A percentile compares a stretch with the other conserved stretches of the same genome.
Evolutionary conservation across 2,797 vertebrate genomes (phyloP).

Genomic region (Smutsia gigantea): DNA sequence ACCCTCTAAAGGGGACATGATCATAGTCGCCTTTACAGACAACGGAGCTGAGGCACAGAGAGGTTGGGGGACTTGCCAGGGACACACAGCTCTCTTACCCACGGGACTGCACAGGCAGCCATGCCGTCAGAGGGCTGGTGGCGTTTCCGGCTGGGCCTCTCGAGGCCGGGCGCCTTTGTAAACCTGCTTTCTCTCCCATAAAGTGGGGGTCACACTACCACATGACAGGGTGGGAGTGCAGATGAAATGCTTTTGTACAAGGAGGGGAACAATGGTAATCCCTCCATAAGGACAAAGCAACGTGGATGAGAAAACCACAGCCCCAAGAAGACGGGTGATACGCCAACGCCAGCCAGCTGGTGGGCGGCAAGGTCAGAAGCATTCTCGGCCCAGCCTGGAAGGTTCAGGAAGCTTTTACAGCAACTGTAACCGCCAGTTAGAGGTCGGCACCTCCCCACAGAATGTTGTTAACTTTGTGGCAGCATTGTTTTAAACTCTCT

Average conservation of each 20-base stretch:
- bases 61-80: not conserved
- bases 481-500: not conserved
- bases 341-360: accelerated
- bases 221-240: accelerated
- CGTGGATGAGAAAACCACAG: not conserved
- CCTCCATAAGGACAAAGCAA: accelerated
- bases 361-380: not conserved
- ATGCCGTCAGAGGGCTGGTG: not conserved
- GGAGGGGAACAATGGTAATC: accelerated
- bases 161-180: not conserved
- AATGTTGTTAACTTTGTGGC: not conserved
- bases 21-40: not conserved
- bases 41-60: not conserved
- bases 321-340: not conserved
- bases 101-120: not conserved
- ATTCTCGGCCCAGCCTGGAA: accelerated
- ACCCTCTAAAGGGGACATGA: too few species aligned
- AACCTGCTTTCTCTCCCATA: too few species aligned
- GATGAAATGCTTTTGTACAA: not conserved
- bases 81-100: not conserved
- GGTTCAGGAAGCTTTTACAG: not conserved
- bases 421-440: too few species aligned
- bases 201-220: too few species aligned
- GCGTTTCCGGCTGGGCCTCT: not conserved
- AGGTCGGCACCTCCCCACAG: not conserved